Conservation (phyloP, 2,797 vertebrate species). For the Lagorchestes hirsutus region DNA sequence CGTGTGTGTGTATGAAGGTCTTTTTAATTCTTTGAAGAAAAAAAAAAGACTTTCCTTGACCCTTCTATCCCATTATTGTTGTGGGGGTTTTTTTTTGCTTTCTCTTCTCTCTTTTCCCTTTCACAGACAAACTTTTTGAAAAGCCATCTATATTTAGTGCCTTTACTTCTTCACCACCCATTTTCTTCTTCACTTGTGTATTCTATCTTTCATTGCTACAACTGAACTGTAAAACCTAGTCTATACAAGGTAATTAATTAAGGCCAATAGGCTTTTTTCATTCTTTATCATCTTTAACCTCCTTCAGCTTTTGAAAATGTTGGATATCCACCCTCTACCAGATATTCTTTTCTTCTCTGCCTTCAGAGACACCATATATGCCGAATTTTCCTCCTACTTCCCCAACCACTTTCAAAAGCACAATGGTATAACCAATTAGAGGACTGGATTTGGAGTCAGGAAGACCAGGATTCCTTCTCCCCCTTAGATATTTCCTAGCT, state of each 20-base stretch:
- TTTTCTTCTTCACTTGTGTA: not conserved
- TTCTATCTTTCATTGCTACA: not conserved
- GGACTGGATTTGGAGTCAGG: not conserved
- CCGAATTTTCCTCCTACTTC: not conserved
- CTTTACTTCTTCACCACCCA: not conserved
- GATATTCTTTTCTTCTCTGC: not conserved
- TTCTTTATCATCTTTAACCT: not conserved
- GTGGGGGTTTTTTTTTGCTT: not conserved
- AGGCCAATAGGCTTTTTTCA: not conserved
- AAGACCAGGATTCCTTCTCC: not conserved
- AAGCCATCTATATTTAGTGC: not conserved
- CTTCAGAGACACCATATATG: not conserved
- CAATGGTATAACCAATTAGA: not conserved
- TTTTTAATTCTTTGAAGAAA: not conserved
- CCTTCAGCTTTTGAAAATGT: not conserved
- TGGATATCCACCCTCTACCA: not conserved
- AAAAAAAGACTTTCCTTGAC: not conserved
- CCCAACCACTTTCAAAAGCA: not conserved
- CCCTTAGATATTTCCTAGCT: not conserved
- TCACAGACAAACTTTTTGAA: not conserved
- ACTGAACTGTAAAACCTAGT: not conserved
- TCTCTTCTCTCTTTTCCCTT: slow-evolving; percentile 14
- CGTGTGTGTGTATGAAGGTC: not conserved
- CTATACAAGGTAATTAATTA: not conserved
- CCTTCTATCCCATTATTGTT: not conserved